Percentiles rank a stretch among this genome's conserved stretches.
Evolutionary conservation across 2,888 invertebrate species (phyloP).

Genomic region (Apomyelois bistriatella): DNA sequence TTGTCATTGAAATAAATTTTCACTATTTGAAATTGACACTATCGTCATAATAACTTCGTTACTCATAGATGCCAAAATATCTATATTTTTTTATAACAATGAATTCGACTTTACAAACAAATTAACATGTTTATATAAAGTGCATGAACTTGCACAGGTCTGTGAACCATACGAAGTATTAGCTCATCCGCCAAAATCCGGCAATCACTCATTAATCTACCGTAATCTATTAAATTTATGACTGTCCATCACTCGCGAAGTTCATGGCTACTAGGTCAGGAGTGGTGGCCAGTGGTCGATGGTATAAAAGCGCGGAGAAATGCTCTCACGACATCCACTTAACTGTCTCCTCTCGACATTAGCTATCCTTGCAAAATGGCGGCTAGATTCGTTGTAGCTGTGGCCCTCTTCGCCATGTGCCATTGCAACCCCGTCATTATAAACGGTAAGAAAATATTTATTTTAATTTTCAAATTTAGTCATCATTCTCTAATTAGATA

Average conservation of each 20-base stretch:
- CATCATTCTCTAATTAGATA: neutral
- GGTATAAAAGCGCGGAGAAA: slow-evolving; percentile 74
- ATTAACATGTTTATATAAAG: too few species aligned
- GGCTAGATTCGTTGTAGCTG: slow-evolving; percentile 54
- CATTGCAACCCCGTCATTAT: slow-evolving; percentile 54
- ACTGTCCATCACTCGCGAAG: slow-evolving; percentile 61
- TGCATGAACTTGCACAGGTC: slow-evolving; percentile 13
- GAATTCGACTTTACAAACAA: too few species aligned
- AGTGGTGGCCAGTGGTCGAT: slow-evolving; percentile 47
- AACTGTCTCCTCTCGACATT: slow-evolving; percentile 43
- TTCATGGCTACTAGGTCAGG: slow-evolving; percentile 58
- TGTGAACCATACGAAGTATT: slow-evolving; percentile 15
- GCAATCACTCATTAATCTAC: slow-evolving; percentile 50
- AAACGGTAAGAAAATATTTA: slow-evolving; percentile 48
- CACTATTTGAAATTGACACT: too few species aligned
- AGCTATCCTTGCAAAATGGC: slow-evolving; percentile 43
- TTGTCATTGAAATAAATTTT: too few species aligned
- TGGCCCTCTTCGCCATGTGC: slow-evolving; percentile 57
- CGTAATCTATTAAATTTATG: slow-evolving; percentile 63
- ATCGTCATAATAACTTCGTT: too few species aligned
- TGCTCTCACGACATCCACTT: slow-evolving; percentile 74
- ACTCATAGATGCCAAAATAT: too few species aligned
- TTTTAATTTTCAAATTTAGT: too few species aligned
- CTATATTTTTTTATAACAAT: too few species aligned
- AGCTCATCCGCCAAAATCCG: slow-evolving; percentile 23